Evolutionary conservation across 2,797 vertebrate genomes (phyloP).

Genomic region (Hybognathus amarus): DNA sequence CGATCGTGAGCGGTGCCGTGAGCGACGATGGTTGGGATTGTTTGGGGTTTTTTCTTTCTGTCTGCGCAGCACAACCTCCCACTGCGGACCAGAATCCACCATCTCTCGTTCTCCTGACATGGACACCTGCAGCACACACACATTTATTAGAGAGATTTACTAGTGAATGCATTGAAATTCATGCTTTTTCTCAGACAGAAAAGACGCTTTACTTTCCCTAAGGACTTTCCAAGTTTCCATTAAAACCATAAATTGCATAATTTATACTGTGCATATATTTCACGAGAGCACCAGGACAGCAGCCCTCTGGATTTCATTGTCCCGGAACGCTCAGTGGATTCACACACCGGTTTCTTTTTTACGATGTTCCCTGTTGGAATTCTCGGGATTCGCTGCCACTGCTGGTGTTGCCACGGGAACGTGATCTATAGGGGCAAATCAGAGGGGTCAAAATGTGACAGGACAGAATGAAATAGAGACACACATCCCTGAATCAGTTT

Average conservation of each 20-base stretch:
- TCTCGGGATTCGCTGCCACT: slow-evolving; percentile 88
- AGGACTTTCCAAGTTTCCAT: background rate
- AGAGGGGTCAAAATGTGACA: slow-evolving; percentile 53
- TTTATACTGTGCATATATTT: background rate
- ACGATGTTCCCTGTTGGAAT: slow-evolving; percentile 81
- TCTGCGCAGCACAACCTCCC: slow-evolving; percentile 70
- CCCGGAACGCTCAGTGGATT: background rate
- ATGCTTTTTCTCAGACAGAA: background rate
- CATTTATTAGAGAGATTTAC: background rate
- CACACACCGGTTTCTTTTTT: slow-evolving; percentile 84
- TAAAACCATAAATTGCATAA: background rate
- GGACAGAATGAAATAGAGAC: background rate
- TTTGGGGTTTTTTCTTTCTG: slow-evolving; percentile 83
- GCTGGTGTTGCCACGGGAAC: slow-evolving; percentile 89
- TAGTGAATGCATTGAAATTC: background rate
- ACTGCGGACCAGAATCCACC: slow-evolving; percentile 72
- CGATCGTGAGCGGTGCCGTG: slow-evolving; percentile 89
- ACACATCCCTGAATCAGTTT: background rate
- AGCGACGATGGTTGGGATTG: slow-evolving; percentile 81
- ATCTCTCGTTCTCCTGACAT: slow-evolving; percentile 62
- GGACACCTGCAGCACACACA: slow-evolving; percentile 45
- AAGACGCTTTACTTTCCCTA: background rate
- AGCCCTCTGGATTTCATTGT: background rate
- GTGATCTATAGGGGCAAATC: slow-evolving; percentile 73
- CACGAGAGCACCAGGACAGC: background rate